Evolutionary conservation across 2,797 vertebrate species (phyloP), one percentile per base, ranked within the genome.

Genomic region (Falco cherrug): DNA sequence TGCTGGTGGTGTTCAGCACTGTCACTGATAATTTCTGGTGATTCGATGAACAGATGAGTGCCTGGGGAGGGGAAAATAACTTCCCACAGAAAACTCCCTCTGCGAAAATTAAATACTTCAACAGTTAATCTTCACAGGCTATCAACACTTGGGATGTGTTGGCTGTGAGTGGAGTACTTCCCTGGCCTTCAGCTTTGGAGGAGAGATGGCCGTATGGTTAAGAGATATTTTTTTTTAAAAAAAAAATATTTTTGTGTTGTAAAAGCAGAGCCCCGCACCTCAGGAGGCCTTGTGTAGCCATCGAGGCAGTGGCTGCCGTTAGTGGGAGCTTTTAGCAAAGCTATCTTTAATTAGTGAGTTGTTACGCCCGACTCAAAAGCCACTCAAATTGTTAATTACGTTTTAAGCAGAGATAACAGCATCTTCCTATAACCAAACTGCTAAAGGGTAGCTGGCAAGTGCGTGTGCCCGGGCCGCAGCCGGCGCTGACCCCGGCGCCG

Each of bases 31-130:
- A 67, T 29, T 71, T 84, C 1, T 47, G 39, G 61, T 39, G 54
- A 57, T 61, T 65, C 39, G 50, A 14, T 3, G 25, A 88, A 70
- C 31, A 82, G 59, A 48, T 4, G 19, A 71, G 25, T 57, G 76
- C 15, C 29, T 13, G 29, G 25, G 19, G 22, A 2, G 0, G 1
- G 4, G 11, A 8, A 31, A 41, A 24, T 15, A 25, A 6, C 9
- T 70, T 60, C 16, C 18, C 31, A 9, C 15, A 37, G 57, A 75
- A 87, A 54, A 43, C n/a, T 73, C 13, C 25, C 13, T 61, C 35
- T 3, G 18, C 24, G 35, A 24, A 84, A 81, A 48, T 57, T 50
- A 65, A 31, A 0, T n/a, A 5, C 1, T 39, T 45, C 9, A 41
- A 37, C 59, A 65, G 39, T 85, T 82, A 51, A 56, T 87, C 51